A percentile compares a stretch with the other conserved stretches of the same genome.
Evolutionary conservation across 2,888 invertebrate genomes (phyloP).

Genomic region (Cantharis nigra): DNA sequence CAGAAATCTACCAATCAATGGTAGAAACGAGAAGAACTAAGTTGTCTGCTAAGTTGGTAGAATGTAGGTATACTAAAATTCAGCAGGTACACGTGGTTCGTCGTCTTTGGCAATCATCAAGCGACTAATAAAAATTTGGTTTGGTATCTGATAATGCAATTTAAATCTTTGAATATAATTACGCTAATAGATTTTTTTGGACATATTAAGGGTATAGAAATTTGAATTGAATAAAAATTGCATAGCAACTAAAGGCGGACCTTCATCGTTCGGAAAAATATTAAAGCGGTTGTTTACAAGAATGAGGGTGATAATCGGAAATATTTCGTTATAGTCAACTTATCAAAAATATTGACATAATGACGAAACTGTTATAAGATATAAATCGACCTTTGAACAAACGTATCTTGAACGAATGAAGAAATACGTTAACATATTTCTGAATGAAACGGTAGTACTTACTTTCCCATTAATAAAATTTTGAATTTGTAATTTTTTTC

Average conservation of each 20-base stretch:
- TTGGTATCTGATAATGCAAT: too few relatives aligned
- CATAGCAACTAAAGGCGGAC: not conserved
- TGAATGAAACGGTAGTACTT: not conserved
- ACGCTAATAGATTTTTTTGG: not conserved
- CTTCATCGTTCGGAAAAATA: not conserved
- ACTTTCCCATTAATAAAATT: not conserved
- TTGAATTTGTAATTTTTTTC: not conserved
- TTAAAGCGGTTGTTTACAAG: not conserved
- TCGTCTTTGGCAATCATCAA: not conserved
- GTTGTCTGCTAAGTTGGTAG: too few relatives aligned
- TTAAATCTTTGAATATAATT: too few relatives aligned
- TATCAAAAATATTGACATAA: not conserved
- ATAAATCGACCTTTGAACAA: not conserved
- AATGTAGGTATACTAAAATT: too few relatives aligned
- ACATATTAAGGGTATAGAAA: not conserved
- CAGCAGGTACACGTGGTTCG: not conserved
- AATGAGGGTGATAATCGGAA: not conserved
- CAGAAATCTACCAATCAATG: too few relatives aligned
- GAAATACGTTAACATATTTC: not conserved
- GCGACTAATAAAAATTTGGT: not conserved
- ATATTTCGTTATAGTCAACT: not conserved
- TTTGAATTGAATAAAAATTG: not conserved
- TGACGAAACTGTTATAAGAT: not conserved
- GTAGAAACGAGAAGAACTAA: too few relatives aligned
- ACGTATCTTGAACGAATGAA: not conserved